Conservation (phyloP, 2,888 invertebrate species). For the Catocala fraxini region DNA sequence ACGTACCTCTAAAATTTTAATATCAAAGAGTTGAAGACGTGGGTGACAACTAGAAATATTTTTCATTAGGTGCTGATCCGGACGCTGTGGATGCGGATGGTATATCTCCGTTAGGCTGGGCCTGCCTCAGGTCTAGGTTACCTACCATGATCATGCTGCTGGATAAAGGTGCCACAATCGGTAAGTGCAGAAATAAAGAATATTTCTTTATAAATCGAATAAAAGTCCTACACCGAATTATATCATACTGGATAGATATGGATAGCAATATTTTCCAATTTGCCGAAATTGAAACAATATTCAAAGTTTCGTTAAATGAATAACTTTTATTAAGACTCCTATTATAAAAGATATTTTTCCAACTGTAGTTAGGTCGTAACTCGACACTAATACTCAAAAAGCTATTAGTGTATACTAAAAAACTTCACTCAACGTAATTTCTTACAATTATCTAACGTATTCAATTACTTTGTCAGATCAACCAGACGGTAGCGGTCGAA, state of each 20-base stretch:
- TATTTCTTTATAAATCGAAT: neutral
- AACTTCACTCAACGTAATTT: neutral
- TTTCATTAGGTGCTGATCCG: slow-evolving; percentile 89
- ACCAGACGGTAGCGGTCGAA: slow-evolving; percentile 95
- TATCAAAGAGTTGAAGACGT: too few relatives aligned
- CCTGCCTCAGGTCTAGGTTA: slow-evolving; percentile 94
- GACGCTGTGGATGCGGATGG: slow-evolving; percentile 95
- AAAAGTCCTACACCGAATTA: too few relatives aligned
- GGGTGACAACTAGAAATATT: neutral
- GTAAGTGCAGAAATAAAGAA: slow-evolving; percentile 53
- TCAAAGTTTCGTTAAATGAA: too few relatives aligned
- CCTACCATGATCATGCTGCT: slow-evolving; percentile 87
- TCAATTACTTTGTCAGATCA: slow-evolving; percentile 77
- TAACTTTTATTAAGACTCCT: too few relatives aligned
- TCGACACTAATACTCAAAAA: too few relatives aligned
- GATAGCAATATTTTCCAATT: too few relatives aligned
- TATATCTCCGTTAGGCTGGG: slow-evolving; percentile 96
- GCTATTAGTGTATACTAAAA: neutral
- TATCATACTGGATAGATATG: too few relatives aligned
- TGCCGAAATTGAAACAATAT: too few relatives aligned
- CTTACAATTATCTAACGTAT: neutral
- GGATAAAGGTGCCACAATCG: slow-evolving; percentile 93
- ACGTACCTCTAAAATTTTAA: too few relatives aligned
- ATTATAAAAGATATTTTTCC: too few relatives aligned
- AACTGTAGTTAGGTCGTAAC: too few relatives aligned